These are phyloP conservation scores for Sitta carolinensis DNA, from an alignment of 2,797 vertebrate genomes.

Conservation along the genomic window DNA sequence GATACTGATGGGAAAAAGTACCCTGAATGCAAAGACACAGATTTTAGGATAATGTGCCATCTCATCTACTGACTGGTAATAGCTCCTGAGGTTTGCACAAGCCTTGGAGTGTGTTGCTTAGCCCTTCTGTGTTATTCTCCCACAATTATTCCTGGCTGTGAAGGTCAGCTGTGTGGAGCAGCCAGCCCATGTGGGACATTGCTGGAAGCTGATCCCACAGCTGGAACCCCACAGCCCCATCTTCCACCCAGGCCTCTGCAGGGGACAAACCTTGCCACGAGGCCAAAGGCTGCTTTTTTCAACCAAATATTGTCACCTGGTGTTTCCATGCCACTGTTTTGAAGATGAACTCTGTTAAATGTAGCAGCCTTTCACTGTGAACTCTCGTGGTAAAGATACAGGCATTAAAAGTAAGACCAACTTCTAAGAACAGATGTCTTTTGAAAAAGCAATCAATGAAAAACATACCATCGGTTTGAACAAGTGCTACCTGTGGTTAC, in stretches of 20 bases:
- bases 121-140: not conserved
- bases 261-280: not conserved
- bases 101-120: not conserved
- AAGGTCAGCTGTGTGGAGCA: not conserved
- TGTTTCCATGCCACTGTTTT: not conserved
- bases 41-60: not conserved
- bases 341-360: not conserved
- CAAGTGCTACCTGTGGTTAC: not conserved
- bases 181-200: not conserved
- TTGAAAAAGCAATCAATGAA: not conserved
- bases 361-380: not conserved
- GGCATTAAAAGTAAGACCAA: not conserved
- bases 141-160: not conserved
- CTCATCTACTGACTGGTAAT: not conserved
- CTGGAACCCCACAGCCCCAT: accelerated
- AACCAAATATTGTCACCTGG: not conserved
- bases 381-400: not conserved
- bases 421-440: not conserved
- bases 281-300: not conserved
- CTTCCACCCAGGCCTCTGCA: not conserved
- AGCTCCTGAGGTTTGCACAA: not conserved
- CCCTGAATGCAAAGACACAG: not conserved
- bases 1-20: not conserved
- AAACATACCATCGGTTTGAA: not conserved
- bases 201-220: not conserved